A percentile compares a stretch with the other conserved stretches of the same genome.
Conservation (phyloP, 2,888 invertebrate genomes). For the Nomada fucata region DNA sequence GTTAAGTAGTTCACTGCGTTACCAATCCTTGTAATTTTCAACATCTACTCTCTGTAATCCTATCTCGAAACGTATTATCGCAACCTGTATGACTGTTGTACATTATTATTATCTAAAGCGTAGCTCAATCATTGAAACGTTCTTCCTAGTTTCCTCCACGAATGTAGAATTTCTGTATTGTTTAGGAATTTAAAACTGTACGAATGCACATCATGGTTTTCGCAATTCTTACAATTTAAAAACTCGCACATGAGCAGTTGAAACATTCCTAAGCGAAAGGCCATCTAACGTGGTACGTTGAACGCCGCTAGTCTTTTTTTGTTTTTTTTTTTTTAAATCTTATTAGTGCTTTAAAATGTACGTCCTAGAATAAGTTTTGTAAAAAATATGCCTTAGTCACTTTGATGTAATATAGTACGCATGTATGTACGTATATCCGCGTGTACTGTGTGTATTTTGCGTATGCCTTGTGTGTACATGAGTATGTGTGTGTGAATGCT, state of each 20-base stretch:
- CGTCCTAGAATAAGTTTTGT: conserved; percentile 66
- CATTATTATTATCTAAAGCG: conserved; percentile 38
- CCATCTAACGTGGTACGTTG: conserved; percentile 67
- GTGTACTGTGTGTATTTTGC: neutral
- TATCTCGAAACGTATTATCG: conserved; percentile 30
- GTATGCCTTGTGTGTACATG: too few relatives aligned
- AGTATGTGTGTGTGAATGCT: conserved; percentile 46
- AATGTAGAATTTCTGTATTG: neutral
- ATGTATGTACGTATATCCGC: neutral
- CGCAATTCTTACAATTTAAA: conserved; percentile 20
- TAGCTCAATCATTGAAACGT: conserved; percentile 38
- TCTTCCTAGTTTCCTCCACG: neutral
- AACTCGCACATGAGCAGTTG: conserved; percentile 48
- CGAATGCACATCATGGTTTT: conserved; percentile 21
- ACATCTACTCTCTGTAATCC: conserved; percentile 45
- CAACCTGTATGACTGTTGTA: conserved; percentile 29
- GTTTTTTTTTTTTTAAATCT: conserved; percentile 31
- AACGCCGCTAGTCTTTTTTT: conserved; percentile 46
- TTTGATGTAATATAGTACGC: conserved; percentile 64
- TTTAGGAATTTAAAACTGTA: conserved; percentile 30
- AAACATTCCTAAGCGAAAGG: conserved; percentile 64
- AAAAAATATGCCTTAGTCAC: conserved; percentile 74
- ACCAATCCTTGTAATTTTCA: conserved; percentile 31
- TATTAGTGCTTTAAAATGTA: conserved; percentile 59
- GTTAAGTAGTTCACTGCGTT: conserved; percentile 51